A percentile compares a stretch with the other conserved stretches of the same genome.
phyloP scores from a whole-genome alignment of 1,140 invertebrate species.

The Pinna nobilis region DNA sequence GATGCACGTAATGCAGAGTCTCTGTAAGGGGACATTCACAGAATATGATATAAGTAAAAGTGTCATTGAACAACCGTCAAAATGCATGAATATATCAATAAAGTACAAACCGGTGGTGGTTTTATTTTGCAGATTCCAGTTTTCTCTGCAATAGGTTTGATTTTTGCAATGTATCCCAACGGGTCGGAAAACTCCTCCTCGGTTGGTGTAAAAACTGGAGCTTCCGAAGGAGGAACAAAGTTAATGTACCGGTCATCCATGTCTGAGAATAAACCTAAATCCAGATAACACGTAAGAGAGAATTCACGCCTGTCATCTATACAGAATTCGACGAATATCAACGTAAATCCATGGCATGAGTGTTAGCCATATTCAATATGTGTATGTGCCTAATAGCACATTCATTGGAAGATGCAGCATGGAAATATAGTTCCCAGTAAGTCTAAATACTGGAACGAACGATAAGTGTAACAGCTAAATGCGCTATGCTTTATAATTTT shows the following conservation, averaged over 20 bases:
- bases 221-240: constrained; percentile 80
- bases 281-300: constrained; percentile 43
- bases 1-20: constrained; percentile 61
- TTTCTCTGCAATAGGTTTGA: constrained; percentile 86
- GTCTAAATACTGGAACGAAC: neutral
- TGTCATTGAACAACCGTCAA: too few relatives aligned
- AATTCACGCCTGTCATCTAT: too few relatives aligned
- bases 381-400: constrained; percentile 55
- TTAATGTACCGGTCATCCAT: constrained; percentile 60
- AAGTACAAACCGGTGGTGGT: constrained; percentile 81
- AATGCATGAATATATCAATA: constrained; percentile 11
- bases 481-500: neutral
- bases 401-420: constrained; percentile 25
- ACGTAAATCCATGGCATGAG: neutral
- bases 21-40: too few relatives aligned
- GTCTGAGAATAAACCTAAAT: constrained; percentile 12
- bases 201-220: constrained; percentile 89
- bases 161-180: constrained; percentile 92
- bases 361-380: constrained; percentile 29
- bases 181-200: constrained; percentile 95
- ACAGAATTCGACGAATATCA: neutral
- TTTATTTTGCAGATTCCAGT: constrained; percentile 94
- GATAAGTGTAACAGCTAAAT: neutral
- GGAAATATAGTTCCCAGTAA: constrained; percentile 36
- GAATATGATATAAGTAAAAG: too few relatives aligned